Base-by-base conservation (phyloP, 2,113 vertebrate species). In the Cyprinodon variegatus region DNA sequence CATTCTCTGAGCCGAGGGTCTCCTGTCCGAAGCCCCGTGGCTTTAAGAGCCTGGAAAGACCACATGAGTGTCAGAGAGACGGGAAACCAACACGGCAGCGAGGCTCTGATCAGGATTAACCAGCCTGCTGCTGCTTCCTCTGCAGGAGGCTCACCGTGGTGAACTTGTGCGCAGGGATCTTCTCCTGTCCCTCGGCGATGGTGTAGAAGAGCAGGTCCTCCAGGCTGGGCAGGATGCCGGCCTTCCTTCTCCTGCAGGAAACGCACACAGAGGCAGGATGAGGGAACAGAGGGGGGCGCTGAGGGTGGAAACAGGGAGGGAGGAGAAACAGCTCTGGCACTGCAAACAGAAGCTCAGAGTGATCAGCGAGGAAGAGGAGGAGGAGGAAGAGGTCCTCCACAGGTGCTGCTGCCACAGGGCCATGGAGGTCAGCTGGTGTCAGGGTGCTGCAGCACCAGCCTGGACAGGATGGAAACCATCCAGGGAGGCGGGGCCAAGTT, bases 191-290 rank as follows among this genome's bases (percentile, higher is more conserved):
- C 93, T 98, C 98, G 45, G 98, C 98, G 84, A 99, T 99, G 78
- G 98, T 99, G 92, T 99, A 99, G 91, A 99, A 99, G 71, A 99
- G 95, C 41, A 99, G 95, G 92, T 99, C 98, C 91, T 99, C 98
- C 93, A 99, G 95, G 71, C 97, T 99, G 86, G 98, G 98, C 82
- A 99, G 93, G 72, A 99, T 95, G 83, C 97, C 97, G 72, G 96
- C 96, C 82, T 98, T 97, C 61, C 94, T 91, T 96, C 97, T 98
- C 94, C 98, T 99, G 91, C 64, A 78, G 82, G 63, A 75, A 36
- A 75, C 45, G 70, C 53, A 41, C 46, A 81, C 37, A 76, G 6
- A 43, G 5, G 41, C n/a, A 48, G 13, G 61, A 29, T 73, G 74
- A 82, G 75, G 67, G 62, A 66, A 39, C 29, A 29, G 29, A 29